Base-by-base conservation (phyloP, 2,113 vertebrate species). In the Cariama cristata region DNA sequence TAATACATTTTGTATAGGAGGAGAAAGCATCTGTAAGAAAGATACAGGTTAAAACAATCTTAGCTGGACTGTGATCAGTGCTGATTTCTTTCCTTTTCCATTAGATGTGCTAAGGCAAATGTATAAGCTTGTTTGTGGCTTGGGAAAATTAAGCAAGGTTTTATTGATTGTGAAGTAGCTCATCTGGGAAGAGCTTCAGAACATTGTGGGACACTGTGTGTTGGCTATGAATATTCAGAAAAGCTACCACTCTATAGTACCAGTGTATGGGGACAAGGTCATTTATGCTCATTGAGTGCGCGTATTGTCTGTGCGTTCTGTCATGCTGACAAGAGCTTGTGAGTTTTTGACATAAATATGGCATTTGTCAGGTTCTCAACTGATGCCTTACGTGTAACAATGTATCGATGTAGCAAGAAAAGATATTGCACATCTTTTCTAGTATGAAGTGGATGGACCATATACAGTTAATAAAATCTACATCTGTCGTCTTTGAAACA, bases 311-410 rank as follows among this genome's bases (percentile, higher is more conserved):
- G 47, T 80, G 21, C 4, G 0, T 8, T 42, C 10, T 33, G 55
- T 40, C 2, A 8, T 2, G 9, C 42, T 76, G 32, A n/a, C 23
- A n/a, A 12, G 38, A 75, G 15, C 26, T 40, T 15, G 12, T 16
- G 58, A 23, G 21, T 9, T 56, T 42, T 24, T 67, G 32, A 18
- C 1, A 0, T 2, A 5, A 24, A 8, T 15, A 2, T 6, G 35
- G 33, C 33, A 11, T 4, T 62, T 40, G 26, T 44, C 40, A 73
- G 13, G 6, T 56, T 59, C 32, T 68, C 14, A 23, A 2, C 30
- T 52, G 55, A 62, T 16, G 15, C 22, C 12, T 27, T 40, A 15
- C 0, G 0, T 8, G 22, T 33, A 33, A 20, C 22, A 5, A 0
- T 24, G 35, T 27, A 19, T 2, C 8, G 22, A 35, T 24, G 20